Percentiles rank a stretch among this genome's conserved stretches.
phyloP scores from a whole-genome alignment of 2,797 vertebrate species.

The Halcyon badia region DNA sequence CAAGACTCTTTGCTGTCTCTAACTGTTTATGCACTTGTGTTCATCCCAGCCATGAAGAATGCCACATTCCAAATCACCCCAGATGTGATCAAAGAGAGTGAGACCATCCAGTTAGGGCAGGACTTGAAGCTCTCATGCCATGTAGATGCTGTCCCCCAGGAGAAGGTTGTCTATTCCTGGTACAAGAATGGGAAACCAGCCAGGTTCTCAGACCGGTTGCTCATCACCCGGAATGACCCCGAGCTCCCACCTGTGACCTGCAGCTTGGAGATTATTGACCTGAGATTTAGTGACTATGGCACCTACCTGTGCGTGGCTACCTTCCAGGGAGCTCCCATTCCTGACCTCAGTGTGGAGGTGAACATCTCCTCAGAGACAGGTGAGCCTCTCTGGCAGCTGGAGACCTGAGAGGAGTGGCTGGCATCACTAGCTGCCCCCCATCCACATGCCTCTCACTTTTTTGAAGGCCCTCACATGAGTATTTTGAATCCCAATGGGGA shows the following conservation, averaged over 20 bases:
- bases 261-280: constrained; percentile 96
- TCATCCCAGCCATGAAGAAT: constrained; percentile 90
- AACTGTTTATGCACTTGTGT: constrained; percentile 11
- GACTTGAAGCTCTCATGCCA: constrained; percentile 98
- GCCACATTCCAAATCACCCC: constrained; percentile 98
- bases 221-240: constrained; percentile 93
- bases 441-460: background rate
- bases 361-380: constrained; percentile 98
- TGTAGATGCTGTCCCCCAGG: constrained; percentile 94
- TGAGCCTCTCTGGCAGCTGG: constrained; percentile 70
- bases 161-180: constrained; percentile 98
- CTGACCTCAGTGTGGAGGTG: constrained; percentile 92
- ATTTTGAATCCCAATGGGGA: background rate
- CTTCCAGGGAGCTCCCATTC: constrained; percentile 90
- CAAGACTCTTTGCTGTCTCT: background rate
- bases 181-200: constrained; percentile 92
- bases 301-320: constrained; percentile 94
- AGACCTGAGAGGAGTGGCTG: background rate
- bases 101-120: constrained; percentile 95
- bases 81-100: constrained; percentile 96
- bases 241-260: constrained; percentile 94
- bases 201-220: constrained; percentile 88
- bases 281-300: constrained; percentile 96
- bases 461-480: background rate
- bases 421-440: background rate